Conservation (phyloP, 2,888 invertebrate genomes). For the Odontomyia ornata region DNA sequence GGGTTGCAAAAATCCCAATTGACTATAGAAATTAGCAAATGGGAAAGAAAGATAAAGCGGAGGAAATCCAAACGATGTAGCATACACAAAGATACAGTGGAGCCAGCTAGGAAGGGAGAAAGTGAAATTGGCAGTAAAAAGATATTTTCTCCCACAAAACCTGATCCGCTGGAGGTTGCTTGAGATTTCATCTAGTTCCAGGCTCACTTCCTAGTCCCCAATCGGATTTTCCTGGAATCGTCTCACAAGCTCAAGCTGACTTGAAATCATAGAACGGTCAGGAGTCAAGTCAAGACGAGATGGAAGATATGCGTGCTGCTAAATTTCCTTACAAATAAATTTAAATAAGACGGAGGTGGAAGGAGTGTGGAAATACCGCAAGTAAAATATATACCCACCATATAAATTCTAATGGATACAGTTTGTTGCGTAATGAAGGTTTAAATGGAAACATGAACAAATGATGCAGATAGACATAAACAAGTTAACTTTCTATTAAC, state of each 20-base stretch:
- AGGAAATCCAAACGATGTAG: constrained; percentile 14
- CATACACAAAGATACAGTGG: too few relatives aligned
- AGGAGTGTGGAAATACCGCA: neutral
- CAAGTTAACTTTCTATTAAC: too few relatives aligned
- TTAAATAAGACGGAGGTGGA: neutral
- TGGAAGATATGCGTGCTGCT: neutral
- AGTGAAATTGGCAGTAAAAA: neutral
- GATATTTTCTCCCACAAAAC: neutral
- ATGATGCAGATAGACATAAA: too few relatives aligned
- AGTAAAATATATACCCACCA: neutral
- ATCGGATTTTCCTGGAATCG: neutral
- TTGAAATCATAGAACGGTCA: constrained; percentile 1
- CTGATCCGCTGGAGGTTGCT: neutral
- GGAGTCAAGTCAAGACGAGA: neutral
- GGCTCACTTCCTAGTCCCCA: neutral
- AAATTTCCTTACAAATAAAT: neutral
- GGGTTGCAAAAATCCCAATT: constrained; percentile 19
- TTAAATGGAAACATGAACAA: too few relatives aligned
- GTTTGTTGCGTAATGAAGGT: too few relatives aligned
- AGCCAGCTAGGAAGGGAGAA: neutral
- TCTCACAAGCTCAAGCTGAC: constrained; percentile 6
- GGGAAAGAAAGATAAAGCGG: neutral
- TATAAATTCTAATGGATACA: too few relatives aligned
- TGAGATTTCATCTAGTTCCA: constrained; percentile 1
- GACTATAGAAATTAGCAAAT: constrained; percentile 27